Evolutionary conservation across 2,113 vertebrate genomes (phyloP).

Genomic region (Scolopax mira): DNA sequence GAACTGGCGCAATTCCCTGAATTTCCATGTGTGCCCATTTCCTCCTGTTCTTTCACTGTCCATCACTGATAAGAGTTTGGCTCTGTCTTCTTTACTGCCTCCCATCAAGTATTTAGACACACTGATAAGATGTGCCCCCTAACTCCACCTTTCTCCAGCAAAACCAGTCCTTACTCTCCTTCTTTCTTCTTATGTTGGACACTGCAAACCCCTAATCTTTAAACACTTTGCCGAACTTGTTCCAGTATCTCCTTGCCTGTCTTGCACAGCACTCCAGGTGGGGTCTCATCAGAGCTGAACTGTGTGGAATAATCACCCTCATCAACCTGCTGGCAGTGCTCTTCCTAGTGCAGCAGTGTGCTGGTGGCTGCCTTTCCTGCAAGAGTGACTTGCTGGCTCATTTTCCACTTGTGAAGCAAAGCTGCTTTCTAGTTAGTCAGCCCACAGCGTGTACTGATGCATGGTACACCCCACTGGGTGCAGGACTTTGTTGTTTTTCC

Average conservation of each 20-base stretch:
- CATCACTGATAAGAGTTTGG: background rate
- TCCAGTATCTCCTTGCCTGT: background rate
- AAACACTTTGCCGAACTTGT: background rate
- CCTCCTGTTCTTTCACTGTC: background rate
- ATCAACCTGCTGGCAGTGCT: background rate
- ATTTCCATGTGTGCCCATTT: background rate
- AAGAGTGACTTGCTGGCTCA: background rate
- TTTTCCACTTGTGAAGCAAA: background rate
- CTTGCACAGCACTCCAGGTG: background rate
- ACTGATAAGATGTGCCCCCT: background rate
- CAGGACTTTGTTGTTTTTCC: background rate
- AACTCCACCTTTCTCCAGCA: background rate
- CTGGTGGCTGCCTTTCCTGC: background rate
- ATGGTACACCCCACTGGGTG: background rate
- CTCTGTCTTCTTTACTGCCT: background rate
- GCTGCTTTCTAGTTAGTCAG: background rate
- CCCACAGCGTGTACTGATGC: background rate
- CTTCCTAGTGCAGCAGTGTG: background rate
- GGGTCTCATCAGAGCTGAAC: background rate
- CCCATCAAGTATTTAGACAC: background rate
- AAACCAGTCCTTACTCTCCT: background rate
- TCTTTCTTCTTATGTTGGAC: background rate
- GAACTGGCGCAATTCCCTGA: background rate
- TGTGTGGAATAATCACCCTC: accelerated
- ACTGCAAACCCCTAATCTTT: background rate